Base-by-base conservation (phyloP, 2,888 invertebrate species). In the Eledona agricola region DNA sequence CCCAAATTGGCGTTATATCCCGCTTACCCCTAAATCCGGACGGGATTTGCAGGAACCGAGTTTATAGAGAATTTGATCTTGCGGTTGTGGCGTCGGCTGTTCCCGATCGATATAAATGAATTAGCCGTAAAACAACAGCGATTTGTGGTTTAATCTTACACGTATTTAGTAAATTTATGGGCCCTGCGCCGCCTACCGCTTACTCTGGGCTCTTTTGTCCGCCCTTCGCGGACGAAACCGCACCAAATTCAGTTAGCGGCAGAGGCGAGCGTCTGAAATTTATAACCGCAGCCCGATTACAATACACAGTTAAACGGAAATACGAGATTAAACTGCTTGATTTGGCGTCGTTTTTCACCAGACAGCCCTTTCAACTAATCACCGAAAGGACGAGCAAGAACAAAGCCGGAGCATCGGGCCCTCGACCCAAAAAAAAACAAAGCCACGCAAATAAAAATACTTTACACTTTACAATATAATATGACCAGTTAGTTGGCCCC, bases 121-220 rank as follows among this genome's bases (percentile, higher is more conserved):
- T 75, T 75, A 74, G 73, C 74, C 73, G 71, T 73, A 74, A 74
- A 74, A 75, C 73, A 75, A 75, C 73, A 74, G 72, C 75, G 75
- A 75, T 75, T 75, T 75, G 76, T 73, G 76, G 76, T 76, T 75
- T 75, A 76, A 76, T 76, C 75, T 76, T 73, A 72, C 72, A 72
- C 75, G 74, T 74, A 74, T 74, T 75, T 72, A 69, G 70, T 62
- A 67, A 73, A 75, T 76, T 76, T 75, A 76, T 73, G 69, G 70
- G 54, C 60, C 58, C 46, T 56, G 67, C 59, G 62, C 69, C 73
- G 72, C 74, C 74, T 58, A 59, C 65, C 58, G 63, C 66, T 65
- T 60, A 63, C 63, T 59, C 58, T 50, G 47, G 58, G 55, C 55
- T 59, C 60, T 61, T 62, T 62, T 60, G 60, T 59, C 60, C 59